Base-by-base conservation (phyloP, 2,888 invertebrate species). In the Calameuta idolon region DNA sequence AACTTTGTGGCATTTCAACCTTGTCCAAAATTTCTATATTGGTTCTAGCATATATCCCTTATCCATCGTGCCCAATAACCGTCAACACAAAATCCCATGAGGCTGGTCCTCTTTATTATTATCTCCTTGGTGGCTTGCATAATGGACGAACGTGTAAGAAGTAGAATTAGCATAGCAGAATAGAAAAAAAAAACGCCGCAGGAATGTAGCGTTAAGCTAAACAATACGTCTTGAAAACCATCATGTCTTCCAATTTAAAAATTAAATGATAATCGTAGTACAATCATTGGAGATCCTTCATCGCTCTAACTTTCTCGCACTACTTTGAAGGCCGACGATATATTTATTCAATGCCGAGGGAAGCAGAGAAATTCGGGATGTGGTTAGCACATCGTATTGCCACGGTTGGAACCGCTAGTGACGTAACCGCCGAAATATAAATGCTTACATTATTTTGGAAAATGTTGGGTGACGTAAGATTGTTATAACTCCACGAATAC, bases 191-290 rank as follows among this genome's bases (percentile, higher is more conserved):
- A 69, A 69, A 71, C 71, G 71, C 71, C 71, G 71, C 71, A 71
- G 71, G 31, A 71, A 71, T 71, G 71, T 69, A 69, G 69, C 69
- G 69, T 69, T 31, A 33, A 69, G 33, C 15, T 3, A 69, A 31
- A 11, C 33, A 31, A 69, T 33, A 30, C 3, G 12, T 71, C 34
- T 31, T 33, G 15, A 69, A 69, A 30, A 30, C 15, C 69, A 69
- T 69, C 69, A 30, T 30, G 30, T 33, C 11, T 30, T 33, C 15
- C 12, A 69, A 30, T 31, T 33, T 30, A 31, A 40, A 40, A 40
- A 23, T 1, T 40, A 40, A 40, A 40, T 40, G 40, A 23, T 40
- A 40, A 40, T 5, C 4, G 5, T 40, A 23, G 15, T 40, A 40
- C 15, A 40, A 15, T 40, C 40, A 40, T 40, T 23, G 15, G 23